Percentiles rank a stretch among this genome's conserved stretches.
Conservation (phyloP, 2,113 vertebrate genomes). For the Buteo buteo region DNA sequence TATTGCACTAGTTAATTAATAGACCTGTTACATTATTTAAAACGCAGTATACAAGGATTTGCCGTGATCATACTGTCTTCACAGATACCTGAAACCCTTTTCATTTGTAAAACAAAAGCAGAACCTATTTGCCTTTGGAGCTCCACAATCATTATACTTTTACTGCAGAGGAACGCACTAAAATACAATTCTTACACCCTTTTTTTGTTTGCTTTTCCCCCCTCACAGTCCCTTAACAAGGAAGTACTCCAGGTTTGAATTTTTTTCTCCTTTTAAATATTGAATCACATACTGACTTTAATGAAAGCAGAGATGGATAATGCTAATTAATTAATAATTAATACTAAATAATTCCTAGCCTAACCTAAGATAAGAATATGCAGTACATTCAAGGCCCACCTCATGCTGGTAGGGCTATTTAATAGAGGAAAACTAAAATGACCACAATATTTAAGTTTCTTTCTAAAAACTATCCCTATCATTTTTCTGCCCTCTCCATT, state of each 20-base stretch:
- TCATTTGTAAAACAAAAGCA: background rate
- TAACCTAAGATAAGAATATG: background rate
- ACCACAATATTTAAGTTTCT: background rate
- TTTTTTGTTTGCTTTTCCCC: background rate
- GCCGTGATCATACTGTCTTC: background rate
- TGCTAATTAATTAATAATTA: conserved; percentile 35
- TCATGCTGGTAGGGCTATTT: background rate
- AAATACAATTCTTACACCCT: background rate
- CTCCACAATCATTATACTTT: background rate
- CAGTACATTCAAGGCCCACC: background rate
- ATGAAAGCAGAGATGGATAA: background rate
- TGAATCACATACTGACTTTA: background rate
- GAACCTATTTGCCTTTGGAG: background rate
- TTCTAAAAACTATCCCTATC: background rate
- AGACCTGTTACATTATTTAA: background rate
- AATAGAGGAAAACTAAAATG: background rate
- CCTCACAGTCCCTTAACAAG: background rate
- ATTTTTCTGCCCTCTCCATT: background rate
- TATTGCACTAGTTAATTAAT: background rate
- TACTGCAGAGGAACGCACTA: background rate
- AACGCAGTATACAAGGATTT: background rate
- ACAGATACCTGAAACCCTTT: background rate
- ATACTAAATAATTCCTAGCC: background rate
- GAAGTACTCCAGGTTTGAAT: background rate
- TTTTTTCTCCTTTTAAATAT: conserved; percentile 4